A percentile compares a stretch with the other conserved stretches of the same genome.
Conservation (phyloP, 2,113 vertebrate species). For the Pterocles burchelli region DNA sequence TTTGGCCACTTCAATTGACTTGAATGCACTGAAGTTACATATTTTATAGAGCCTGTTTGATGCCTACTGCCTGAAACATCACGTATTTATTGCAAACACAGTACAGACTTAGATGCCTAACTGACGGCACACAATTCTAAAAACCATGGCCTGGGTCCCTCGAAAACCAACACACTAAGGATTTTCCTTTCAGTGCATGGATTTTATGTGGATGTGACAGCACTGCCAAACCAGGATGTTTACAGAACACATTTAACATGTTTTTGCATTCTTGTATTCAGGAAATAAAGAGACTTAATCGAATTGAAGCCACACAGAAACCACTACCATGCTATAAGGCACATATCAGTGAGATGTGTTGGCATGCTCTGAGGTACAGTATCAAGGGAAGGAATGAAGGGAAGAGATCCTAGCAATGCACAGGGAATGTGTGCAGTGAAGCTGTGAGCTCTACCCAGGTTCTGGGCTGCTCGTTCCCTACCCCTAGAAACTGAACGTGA, state of each 20-base stretch:
- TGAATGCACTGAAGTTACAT: background rate
- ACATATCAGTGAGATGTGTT: rapidly evolving
- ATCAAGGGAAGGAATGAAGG: background rate
- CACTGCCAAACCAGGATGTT: background rate
- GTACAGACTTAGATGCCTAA: background rate
- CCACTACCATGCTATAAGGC: background rate
- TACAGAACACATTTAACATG: background rate
- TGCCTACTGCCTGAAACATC: background rate
- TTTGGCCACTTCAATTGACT: background rate
- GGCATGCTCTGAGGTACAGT: background rate
- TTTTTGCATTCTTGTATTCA: background rate
- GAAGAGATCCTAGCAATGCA: background rate
- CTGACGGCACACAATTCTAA: background rate
- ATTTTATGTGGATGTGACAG: background rate
- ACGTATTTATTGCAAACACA: background rate
- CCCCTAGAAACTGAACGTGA: background rate
- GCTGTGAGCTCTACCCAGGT: background rate
- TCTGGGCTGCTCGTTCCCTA: background rate
- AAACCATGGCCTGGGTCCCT: background rate
- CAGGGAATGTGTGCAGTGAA: background rate
- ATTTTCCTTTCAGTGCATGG: background rate
- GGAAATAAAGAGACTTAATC: background rate
- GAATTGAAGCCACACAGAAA: background rate
- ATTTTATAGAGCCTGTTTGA: background rate
- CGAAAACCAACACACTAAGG: background rate